phyloP scores from a whole-genome alignment of 2,797 vertebrate genomes.

The Sebastes hubbsi region DNA sequence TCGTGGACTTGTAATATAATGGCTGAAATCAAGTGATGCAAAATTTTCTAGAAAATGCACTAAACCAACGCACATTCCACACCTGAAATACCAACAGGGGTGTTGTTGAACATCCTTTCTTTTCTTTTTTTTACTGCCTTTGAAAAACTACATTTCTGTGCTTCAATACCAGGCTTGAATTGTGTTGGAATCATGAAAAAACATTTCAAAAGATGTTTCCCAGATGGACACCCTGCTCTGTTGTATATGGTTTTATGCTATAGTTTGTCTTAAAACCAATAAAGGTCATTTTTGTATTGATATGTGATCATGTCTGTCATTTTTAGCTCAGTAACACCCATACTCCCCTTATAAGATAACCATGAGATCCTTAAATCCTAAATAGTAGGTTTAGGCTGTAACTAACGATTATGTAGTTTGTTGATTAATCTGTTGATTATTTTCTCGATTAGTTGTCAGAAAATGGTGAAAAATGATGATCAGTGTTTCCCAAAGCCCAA shows the following conservation, averaged over 20 bases:
- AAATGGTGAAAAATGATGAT: too few relatives aligned
- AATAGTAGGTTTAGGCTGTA: neutral
- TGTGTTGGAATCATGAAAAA: neutral
- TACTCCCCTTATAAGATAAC: too few relatives aligned
- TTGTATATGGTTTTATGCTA: constrained; percentile 42
- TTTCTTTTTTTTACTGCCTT: neutral
- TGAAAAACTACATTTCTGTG: constrained; percentile 4
- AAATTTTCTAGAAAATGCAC: neutral
- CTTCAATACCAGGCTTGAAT: constrained; percentile 1
- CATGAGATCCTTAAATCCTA: neutral
- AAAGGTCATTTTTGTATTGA: constrained; percentile 59
- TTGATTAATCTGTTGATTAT: too few relatives aligned
- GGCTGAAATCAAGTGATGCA: neutral
- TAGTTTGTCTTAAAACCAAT: constrained; percentile 61
- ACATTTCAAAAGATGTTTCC: constrained; percentile 5
- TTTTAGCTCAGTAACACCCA: neutral
- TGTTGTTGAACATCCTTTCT: neutral
- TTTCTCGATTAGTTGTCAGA: too few relatives aligned
- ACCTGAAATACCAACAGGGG: neutral
- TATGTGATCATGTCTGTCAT: neutral
- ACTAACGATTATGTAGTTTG: neutral
- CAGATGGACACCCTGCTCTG: constrained; percentile 1
- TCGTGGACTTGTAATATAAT: constrained; percentile 3
- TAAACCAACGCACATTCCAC: constrained; percentile 8
- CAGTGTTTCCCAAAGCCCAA: too few relatives aligned